Evolutionary conservation across 2,113 vertebrate genomes (phyloP).

Genomic region (Callorhinus ursinus): DNA sequence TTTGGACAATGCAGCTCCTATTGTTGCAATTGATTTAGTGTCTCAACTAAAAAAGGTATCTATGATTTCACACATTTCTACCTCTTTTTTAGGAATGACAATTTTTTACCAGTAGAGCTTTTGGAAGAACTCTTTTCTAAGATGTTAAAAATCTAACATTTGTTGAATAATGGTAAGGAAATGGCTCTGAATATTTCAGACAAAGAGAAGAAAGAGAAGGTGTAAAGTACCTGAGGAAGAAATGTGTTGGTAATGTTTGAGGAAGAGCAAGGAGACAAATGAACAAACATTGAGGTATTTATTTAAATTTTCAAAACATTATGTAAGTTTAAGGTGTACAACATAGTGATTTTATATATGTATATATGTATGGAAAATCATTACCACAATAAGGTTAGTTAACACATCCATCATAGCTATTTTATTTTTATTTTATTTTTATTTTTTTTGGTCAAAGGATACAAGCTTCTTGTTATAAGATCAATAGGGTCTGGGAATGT

Average conservation of each 20-base stretch:
- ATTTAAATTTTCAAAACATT: neutral
- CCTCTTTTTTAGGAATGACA: neutral
- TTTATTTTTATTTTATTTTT: too few relatives aligned
- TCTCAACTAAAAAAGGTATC: neutral
- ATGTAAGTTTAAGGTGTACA: neutral
- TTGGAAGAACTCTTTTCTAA: neutral
- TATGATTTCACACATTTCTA: neutral
- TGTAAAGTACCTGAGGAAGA: neutral
- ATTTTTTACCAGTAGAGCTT: neutral
- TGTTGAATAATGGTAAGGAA: neutral
- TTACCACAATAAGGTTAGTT: neutral
- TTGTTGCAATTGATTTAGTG: neutral
- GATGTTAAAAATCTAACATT: neutral
- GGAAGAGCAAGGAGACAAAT: neutral
- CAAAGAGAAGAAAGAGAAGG: neutral
- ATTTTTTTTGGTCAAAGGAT: neutral
- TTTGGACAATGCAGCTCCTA: neutral
- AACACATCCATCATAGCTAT: neutral
- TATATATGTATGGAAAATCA: neutral
- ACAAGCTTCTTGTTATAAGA: neutral
- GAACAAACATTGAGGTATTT: neutral
- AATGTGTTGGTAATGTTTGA: neutral
- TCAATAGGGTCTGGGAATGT: neutral
- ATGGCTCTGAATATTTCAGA: neutral
- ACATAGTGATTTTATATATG: neutral